Conservation (phyloP, 2,113 vertebrate genomes). For the Dipodomys stephensi region DNA sequence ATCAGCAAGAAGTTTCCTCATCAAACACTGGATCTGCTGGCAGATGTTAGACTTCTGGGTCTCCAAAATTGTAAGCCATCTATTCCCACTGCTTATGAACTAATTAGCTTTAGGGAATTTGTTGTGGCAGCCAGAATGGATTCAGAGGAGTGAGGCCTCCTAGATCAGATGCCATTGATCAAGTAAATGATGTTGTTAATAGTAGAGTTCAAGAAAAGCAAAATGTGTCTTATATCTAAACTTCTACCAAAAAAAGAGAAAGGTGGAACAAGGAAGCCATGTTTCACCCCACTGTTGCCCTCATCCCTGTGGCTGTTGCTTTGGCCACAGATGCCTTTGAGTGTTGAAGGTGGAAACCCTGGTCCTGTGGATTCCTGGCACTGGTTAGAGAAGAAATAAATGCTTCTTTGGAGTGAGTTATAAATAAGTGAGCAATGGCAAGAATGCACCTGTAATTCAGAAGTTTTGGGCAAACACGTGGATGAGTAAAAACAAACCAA, state of each 20-base stretch:
- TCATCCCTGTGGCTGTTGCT: accelerated
- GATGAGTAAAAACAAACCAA: background rate
- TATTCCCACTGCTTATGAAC: background rate
- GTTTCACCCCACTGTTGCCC: background rate
- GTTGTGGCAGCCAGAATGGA: background rate
- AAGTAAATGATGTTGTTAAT: background rate
- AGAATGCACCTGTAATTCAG: background rate
- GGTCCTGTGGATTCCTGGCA: background rate
- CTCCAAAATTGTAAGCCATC: background rate
- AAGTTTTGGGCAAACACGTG: background rate
- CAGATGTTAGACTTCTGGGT: background rate
- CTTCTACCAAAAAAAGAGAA: background rate
- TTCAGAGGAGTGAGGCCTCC: background rate
- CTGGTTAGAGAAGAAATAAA: slow-evolving; percentile 7
- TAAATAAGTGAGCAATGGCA: background rate
- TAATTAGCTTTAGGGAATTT: background rate
- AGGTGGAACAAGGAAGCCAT: background rate
- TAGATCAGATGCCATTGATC: background rate
- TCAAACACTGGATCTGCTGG: background rate
- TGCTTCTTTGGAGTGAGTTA: background rate
- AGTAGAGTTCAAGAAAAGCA: background rate
- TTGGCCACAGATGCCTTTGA: background rate
- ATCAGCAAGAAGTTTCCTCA: background rate
- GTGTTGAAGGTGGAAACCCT: background rate
- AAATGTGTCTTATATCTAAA: background rate